A percentile compares a stretch with the other conserved stretches of the same genome.
Evolutionary conservation across 2,888 invertebrate genomes (phyloP).

Genomic region (Galeopsomyia nigrocyanea): DNA sequence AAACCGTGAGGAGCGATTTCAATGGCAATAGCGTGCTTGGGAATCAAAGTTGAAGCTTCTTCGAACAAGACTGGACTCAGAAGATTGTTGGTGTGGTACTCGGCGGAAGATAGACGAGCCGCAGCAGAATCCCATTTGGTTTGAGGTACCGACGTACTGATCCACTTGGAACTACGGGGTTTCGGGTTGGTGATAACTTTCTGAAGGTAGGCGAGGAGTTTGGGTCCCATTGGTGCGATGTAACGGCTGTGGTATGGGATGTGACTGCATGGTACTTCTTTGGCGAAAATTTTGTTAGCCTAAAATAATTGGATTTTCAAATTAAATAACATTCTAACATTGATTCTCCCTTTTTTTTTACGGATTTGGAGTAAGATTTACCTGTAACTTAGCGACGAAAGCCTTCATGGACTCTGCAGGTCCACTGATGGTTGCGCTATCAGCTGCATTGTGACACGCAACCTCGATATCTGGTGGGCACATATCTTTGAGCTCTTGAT

Average conservation of each 20-base stretch:
- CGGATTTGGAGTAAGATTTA: slow-evolving; percentile 26
- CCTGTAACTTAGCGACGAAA: slow-evolving; percentile 76
- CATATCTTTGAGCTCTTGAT: slow-evolving; percentile 73
- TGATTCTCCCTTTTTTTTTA: not conserved
- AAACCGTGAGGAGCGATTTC: slow-evolving; percentile 94
- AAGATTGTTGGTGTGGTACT: slow-evolving; percentile 90
- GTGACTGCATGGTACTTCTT: slow-evolving; percentile 87
- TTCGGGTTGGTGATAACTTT: slow-evolving; percentile 78
- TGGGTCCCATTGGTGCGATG: slow-evolving; percentile 80
- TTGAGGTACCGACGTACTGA: slow-evolving; percentile 86
- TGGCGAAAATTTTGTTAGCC: slow-evolving; percentile 82
- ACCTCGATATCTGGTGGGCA: slow-evolving; percentile 84
- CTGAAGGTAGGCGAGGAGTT: slow-evolving; percentile 75
- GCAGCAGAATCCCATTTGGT: slow-evolving; percentile 78
- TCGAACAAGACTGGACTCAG: slow-evolving; percentile 81
- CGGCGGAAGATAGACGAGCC: slow-evolving; percentile 81
- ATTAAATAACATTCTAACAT: not conserved
- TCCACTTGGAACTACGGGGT: slow-evolving; percentile 81
- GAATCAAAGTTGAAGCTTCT: slow-evolving; percentile 84
- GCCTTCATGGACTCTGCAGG: slow-evolving; percentile 77
- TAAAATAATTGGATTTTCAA: slow-evolving; percentile 57
- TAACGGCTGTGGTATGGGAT: slow-evolving; percentile 92
- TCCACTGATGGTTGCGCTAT: slow-evolving; percentile 93
- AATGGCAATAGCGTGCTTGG: slow-evolving; percentile 84
- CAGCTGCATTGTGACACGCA: slow-evolving; percentile 89